Percentiles rank a stretch among this genome's conserved stretches.
phyloP scores from a whole-genome alignment of 2,113 vertebrate genomes.

The Stegastes partitus region DNA sequence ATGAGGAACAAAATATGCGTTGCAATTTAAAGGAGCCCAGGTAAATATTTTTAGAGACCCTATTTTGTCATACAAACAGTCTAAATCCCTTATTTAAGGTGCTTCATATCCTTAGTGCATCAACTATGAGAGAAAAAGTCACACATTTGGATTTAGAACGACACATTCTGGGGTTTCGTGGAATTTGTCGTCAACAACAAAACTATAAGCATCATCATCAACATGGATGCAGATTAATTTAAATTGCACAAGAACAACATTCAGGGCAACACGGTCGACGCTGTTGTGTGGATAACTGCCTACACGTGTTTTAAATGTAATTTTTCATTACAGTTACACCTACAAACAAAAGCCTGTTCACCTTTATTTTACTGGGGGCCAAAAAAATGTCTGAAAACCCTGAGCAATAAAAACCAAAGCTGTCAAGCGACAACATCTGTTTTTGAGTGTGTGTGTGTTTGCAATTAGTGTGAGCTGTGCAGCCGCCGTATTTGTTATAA shows the following conservation, averaged over 20 bases:
- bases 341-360: not conserved
- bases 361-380: not conserved
- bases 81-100: slow-evolving; percentile 4
- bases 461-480: too few species aligned
- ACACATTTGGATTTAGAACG: not conserved
- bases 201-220: not conserved
- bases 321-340: not conserved
- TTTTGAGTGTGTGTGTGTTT: too few species aligned
- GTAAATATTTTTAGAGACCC: not conserved
- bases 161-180: too few species aligned
- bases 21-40: not conserved
- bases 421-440: not conserved
- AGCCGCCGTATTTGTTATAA: not conserved
- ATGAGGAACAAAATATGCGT: not conserved
- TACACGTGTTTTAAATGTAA: not conserved
- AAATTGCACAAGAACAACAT: not conserved
- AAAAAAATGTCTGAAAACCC: not conserved
- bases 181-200: too few species aligned
- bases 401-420: not conserved
- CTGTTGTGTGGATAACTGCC: too few species aligned
- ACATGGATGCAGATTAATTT: not conserved
- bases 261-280: too few species aligned
- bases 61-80: not conserved
- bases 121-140: not conserved
- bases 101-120: not conserved